A percentile compares a stretch with the other conserved stretches of the same genome.
Conservation (phyloP, 1,140 invertebrate species). For the Drosophila nikananu region DNA sequence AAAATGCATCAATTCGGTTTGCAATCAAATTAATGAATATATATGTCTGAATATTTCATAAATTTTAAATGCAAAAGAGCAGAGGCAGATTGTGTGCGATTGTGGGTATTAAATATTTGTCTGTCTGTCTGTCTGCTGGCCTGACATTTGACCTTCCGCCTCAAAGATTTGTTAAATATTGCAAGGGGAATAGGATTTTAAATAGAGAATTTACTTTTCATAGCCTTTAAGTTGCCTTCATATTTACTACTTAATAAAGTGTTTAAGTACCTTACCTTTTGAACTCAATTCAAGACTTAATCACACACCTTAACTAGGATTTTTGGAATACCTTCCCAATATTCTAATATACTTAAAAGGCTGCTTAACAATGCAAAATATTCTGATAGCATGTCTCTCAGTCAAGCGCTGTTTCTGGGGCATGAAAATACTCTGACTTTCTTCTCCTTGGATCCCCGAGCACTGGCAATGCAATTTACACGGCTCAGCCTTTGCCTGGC, state of each 20-base stretch:
- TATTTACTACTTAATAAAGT: neutral
- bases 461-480: constrained; percentile 63
- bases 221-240: neutral
- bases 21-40: constrained; percentile 57
- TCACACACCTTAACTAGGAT: neutral
- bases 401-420: neutral
- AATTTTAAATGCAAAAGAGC: constrained; percentile 16
- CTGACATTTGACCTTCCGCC: constrained; percentile 43
- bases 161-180: constrained; percentile 55
- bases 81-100: constrained; percentile 37
- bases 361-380: neutral
- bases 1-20: constrained; percentile 42
- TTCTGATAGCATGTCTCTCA: neutral
- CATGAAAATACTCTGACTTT: neutral
- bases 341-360: constrained; percentile 3
- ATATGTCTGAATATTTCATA: constrained; percentile 50
- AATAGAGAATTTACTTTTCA: neutral
- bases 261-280: neutral
- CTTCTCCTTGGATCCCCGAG: neutral
- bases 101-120: constrained; percentile 45
- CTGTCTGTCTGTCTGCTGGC: neutral
- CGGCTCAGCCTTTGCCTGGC: constrained; percentile 30
- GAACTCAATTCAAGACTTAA: neutral
- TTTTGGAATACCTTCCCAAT: neutral
- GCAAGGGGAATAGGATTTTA: constrained; percentile 35